These are phyloP conservation scores for Champsocephalus gunnari DNA, from an alignment of 2,797 vertebrate species.

Conservation along the genomic window DNA sequence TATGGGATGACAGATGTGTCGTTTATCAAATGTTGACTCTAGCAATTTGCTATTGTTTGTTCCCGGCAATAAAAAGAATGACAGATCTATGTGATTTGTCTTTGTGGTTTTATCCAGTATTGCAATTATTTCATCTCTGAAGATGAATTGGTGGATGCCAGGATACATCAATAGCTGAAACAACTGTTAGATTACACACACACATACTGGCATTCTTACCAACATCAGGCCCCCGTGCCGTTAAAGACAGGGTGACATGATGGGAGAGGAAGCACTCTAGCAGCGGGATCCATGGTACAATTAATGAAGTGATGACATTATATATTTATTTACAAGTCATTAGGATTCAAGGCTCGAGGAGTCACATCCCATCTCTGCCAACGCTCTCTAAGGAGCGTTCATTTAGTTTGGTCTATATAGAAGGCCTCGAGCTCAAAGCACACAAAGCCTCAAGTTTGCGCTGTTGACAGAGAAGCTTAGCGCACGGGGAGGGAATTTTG, in stretches of 20 bases:
- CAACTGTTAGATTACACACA: slow-evolving; percentile 1
- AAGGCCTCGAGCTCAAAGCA: slow-evolving; percentile 62
- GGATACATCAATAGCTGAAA: slow-evolving; percentile 27
- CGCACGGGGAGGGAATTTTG: slow-evolving; percentile 54
- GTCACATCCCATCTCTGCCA: slow-evolving; percentile 67
- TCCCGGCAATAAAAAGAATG: background rate
- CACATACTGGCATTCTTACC: slow-evolving; percentile 4
- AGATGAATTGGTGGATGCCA: slow-evolving; percentile 3
- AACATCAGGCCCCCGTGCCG: slow-evolving; percentile 41
- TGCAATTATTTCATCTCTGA: background rate
- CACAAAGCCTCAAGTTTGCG: slow-evolving; percentile 63
- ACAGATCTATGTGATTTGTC: slow-evolving; percentile 9
- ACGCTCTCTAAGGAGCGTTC: slow-evolving; percentile 69
- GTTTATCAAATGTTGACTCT: background rate
- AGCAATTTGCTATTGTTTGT: slow-evolving; percentile 1
- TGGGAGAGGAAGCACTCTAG: slow-evolving; percentile 65
- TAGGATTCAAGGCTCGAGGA: slow-evolving; percentile 79
- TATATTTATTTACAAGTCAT: slow-evolving; percentile 87
- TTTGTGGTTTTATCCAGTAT: slow-evolving; percentile 4
- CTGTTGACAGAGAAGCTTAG: slow-evolving; percentile 55
- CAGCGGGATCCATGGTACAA: slow-evolving; percentile 70
- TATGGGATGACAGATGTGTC: slow-evolving; percentile 3
- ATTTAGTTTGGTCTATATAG: slow-evolving; percentile 76
- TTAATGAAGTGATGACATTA: slow-evolving; percentile 83
- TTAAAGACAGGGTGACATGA: slow-evolving; percentile 47